A percentile compares a stretch with the other conserved stretches of the same genome.
These are phyloP conservation scores for Chinchilla lanigera DNA, from an alignment of 2,113 vertebrate species.

Conservation along the genomic window DNA sequence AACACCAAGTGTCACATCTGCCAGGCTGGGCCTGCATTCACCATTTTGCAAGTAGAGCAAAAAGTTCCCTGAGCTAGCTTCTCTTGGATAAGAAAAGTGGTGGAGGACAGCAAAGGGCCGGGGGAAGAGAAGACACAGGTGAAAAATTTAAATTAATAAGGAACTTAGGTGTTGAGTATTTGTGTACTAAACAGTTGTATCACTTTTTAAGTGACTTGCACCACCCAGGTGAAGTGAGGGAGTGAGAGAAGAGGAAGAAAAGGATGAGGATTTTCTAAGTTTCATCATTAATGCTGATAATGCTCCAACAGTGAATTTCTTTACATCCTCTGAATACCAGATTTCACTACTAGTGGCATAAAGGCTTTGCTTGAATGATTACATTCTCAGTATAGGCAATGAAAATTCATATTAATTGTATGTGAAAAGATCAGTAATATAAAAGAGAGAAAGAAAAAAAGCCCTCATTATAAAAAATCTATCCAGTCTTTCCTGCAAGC, in stretches of 20 bases:
- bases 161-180: not conserved
- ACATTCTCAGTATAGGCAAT: not conserved
- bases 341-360: not conserved
- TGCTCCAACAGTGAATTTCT: not conserved
- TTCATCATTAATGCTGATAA: conserved; percentile 1
- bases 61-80: not conserved
- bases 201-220: not conserved
- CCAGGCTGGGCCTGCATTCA: not conserved
- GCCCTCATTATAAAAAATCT: not conserved
- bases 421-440: conserved; percentile 35
- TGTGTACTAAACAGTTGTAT: not conserved
- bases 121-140: not conserved
- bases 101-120: not conserved
- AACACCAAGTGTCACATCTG: not conserved
- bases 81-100: not conserved
- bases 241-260: not conserved
- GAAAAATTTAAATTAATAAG: not conserved
- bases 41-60: conserved; percentile 29
- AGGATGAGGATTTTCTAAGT: not conserved
- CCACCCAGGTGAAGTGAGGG: not conserved
- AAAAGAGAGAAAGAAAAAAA: not conserved
- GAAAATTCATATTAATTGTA: conserved; percentile 47
- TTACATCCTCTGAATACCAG: not conserved
- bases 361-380: not conserved
- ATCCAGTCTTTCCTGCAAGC: not conserved